Base-by-base conservation (phyloP, 2,888 invertebrate genomes). In the Yponomeuta cagnagella region DNA sequence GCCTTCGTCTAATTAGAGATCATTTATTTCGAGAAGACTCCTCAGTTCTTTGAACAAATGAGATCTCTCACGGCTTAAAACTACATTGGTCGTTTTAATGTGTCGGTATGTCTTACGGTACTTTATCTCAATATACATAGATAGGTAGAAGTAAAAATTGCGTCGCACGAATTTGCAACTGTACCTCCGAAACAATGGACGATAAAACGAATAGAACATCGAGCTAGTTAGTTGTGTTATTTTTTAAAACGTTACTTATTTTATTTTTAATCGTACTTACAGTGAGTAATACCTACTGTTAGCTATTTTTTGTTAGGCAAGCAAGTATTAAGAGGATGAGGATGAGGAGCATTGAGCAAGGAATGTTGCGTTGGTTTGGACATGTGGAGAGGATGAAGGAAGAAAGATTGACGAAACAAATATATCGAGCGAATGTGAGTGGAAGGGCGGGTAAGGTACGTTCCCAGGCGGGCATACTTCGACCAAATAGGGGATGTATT, bases 131-230 rank as follows among this genome's bases (percentile, higher is more conserved):
- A 52, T 69, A 48, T 4, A 37, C 10, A 1, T 31, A 33, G 30
- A 2, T 30, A 12, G 30, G n/a, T 68, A 43, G n/a, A 43, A 43
- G 23, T 43, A 43, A 43, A 9, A 43, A 37, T 68, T 68, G 43
- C 0, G 37, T 15, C 81, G 74, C 77, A 77, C 76, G 52, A 72
- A 74, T 75, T 78, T 76, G 75, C 72, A 74, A 73, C 74, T 72
- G 75, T 75, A 73, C 70, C 70, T 70, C 63, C 69, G 74, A 72
- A 80, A 89, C 89, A 89, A 90, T 89, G 75, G 83, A n/a, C 78
- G 70, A 79, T 83, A 80, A 81, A 80, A 69, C 33, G 33, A 10
- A 33, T 37, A 66, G 65, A 70, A 70, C 37, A 37, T 65, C 9
- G 31, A 1, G 65, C 65, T 10, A 65, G 65, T 65, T 65, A 65